Conservation (phyloP, 2,888 invertebrate species). For the Schizaphis graminum region DNA sequence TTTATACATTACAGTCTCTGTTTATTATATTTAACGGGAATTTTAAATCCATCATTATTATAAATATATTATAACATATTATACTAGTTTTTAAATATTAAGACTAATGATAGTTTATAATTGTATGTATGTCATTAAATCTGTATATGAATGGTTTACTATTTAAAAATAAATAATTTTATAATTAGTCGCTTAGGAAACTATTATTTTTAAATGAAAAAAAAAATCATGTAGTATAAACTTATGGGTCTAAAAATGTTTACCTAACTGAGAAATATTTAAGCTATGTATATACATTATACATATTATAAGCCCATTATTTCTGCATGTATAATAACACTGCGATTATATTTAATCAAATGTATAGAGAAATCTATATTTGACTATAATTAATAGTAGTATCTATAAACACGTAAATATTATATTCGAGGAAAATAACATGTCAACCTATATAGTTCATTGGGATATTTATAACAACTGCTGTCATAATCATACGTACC, state of each 20-base stretch:
- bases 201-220: neutral
- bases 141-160: neutral
- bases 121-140: neutral
- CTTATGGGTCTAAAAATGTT: no score
- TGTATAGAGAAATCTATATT: neutral
- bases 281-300: no score
- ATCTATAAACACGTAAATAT: neutral
- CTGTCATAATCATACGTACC: constrained; percentile 71
- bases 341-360: neutral
- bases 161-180: constrained; percentile 12
- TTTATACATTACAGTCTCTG: no score
- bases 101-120: neutral
- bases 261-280: neutral
- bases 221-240: neutral
- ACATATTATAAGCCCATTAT: neutral
- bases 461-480: neutral
- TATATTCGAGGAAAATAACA: neutral
- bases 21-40: neutral
- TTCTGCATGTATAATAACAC: neutral
- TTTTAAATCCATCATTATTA: neutral
- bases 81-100: neutral
- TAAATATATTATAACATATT: neutral
- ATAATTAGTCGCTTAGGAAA: neutral
- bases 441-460: no score
- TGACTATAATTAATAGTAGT: neutral